A percentile compares a stretch with the other conserved stretches of the same genome.
These are phyloP conservation scores for Sminthurinus aureus DNA, from an alignment of 2,888 invertebrate species.

Conservation along the genomic window DNA sequence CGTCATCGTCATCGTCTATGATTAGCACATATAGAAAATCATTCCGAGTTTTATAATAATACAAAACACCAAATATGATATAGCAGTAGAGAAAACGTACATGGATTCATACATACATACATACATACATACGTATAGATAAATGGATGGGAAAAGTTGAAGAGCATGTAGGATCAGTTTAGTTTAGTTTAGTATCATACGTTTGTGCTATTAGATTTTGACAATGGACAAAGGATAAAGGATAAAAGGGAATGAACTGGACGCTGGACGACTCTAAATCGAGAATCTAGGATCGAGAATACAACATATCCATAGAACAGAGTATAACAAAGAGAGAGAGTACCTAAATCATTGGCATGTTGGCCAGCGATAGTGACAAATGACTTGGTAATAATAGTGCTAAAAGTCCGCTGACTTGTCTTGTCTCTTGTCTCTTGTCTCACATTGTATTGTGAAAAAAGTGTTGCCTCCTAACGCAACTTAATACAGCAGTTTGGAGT, in stretches of 20 bases:
- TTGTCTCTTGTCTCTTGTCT: neutral
- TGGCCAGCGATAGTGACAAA: conserved; percentile 41
- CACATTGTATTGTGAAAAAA: neutral
- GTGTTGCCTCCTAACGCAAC: neutral
- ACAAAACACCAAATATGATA: no score
- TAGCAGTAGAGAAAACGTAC: no score
- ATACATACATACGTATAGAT: neutral
- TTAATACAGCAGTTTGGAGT: neutral
- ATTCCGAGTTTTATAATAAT: neutral
- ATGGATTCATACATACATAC: neutral
- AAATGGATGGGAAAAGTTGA: no score
- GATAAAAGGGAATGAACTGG: no score
- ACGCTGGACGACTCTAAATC: no score
- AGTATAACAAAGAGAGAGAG: neutral
- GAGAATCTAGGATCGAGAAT: no score
- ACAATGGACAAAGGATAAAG: neutral
- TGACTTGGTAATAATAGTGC: conserved; percentile 37
- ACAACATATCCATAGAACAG: neutral
- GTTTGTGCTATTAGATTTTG: neutral
- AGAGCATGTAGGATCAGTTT: no score
- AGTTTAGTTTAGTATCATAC: no score
- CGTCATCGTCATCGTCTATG: neutral
- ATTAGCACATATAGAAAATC: conserved; percentile 1
- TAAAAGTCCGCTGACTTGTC: conserved; percentile 2
- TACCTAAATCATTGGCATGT: conserved; percentile 34